These are phyloP conservation scores for Brachylomia viminalis DNA, from an alignment of 2,888 invertebrate species.

Conservation along the genomic window DNA sequence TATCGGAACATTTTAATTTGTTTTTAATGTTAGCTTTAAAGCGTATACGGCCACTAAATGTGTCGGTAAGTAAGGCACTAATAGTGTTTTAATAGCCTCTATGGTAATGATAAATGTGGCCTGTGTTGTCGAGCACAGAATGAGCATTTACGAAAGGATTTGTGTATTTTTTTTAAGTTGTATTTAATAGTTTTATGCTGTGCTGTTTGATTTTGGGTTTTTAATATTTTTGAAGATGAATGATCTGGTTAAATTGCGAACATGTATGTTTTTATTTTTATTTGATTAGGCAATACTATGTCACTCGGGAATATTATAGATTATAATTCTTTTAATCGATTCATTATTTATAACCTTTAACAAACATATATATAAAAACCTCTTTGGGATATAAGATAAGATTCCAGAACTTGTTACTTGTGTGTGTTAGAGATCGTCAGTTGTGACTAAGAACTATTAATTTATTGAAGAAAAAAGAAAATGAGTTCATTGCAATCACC, in stretches of 20 bases:
- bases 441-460: not conserved
- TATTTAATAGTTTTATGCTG: not conserved
- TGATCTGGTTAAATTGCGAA: not conserved
- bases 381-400: no score
- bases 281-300: not conserved
- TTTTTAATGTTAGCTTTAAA: slow-evolving; percentile 59
- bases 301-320: not conserved
- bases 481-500: not conserved
- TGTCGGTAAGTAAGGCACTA: slow-evolving; percentile 54
- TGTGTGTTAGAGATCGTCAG: no score
- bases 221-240: slow-evolving; percentile 4
- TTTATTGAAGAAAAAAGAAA: not conserved
- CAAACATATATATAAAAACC: no score
- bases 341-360: not conserved
- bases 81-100: slow-evolving; percentile 66
- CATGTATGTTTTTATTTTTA: not conserved
- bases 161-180: slow-evolving; percentile 16
- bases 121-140: slow-evolving; percentile 26
- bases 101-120: slow-evolving; percentile 55
- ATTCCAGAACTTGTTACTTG: not conserved
- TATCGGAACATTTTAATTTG: slow-evolving; percentile 59
- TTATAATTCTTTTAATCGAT: not conserved
- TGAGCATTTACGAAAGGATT: slow-evolving; percentile 3
- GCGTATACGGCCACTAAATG: slow-evolving; percentile 29
- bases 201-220: not conserved